Conservation (phyloP, 2,797 vertebrate genomes). For the Apogon hyalosoma region DNA sequence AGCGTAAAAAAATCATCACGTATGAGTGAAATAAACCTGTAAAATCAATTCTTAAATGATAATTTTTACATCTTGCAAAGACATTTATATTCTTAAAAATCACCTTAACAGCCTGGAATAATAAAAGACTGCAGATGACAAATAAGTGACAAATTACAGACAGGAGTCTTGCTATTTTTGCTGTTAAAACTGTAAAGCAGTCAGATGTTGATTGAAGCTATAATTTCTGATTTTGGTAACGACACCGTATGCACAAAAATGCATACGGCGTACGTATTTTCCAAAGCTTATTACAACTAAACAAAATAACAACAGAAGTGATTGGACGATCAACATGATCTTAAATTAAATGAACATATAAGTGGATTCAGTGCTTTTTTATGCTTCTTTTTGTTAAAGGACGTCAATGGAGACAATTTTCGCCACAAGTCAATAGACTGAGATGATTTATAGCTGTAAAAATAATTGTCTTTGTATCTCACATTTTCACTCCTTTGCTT, state of each 20-base stretch:
- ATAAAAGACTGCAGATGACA: slow-evolving; percentile 56
- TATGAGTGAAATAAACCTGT: slow-evolving; percentile 33
- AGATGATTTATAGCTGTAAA: slow-evolving; percentile 70
- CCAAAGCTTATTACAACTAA: slow-evolving; percentile 2
- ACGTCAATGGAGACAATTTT: slow-evolving; percentile 44
- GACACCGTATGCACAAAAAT: slow-evolving; percentile 2
- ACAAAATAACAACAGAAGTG: not conserved
- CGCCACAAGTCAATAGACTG: slow-evolving; percentile 55
- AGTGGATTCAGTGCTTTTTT: slow-evolving; percentile 65
- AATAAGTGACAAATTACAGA: slow-evolving; percentile 59
- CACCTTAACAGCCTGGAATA: slow-evolving; percentile 50
- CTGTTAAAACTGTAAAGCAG: slow-evolving; percentile 30
- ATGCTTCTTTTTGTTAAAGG: slow-evolving; percentile 53
- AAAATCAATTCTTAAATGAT: slow-evolving; percentile 16
- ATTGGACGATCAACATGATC: slow-evolving; percentile 14
- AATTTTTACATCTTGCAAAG: slow-evolving; percentile 53
- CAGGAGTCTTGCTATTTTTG: slow-evolving; percentile 6
- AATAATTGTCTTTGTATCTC: slow-evolving; percentile 70
- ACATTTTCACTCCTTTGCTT: slow-evolving; percentile 27
- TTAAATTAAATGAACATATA: slow-evolving; percentile 28
- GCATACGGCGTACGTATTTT: slow-evolving; percentile 2
- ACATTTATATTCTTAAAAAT: slow-evolving; percentile 54
- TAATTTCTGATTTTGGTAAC: slow-evolving; percentile 4
- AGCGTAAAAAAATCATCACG: slow-evolving; percentile 40
- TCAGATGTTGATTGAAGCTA: slow-evolving; percentile 13